phyloP scores from a whole-genome alignment of 2,888 invertebrate species.

The Mesoligia furuncula region DNA sequence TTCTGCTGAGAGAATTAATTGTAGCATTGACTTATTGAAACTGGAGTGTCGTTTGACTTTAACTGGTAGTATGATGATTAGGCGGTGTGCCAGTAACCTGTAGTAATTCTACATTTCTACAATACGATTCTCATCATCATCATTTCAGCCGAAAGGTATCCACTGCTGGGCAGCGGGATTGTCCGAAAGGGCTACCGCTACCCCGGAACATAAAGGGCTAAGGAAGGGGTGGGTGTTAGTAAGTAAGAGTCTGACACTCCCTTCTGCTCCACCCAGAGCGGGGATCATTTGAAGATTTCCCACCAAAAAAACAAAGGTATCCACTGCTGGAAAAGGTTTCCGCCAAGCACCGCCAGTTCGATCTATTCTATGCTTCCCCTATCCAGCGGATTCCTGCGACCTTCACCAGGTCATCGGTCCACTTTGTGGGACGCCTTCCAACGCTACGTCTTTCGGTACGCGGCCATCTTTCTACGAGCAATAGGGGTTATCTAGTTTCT shows the following conservation, averaged over 20 bases:
- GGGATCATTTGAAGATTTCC: too few relatives aligned
- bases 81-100: background rate
- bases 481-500: background rate
- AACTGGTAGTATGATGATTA: constrained; percentile 2
- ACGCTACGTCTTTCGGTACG: background rate
- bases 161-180: background rate
- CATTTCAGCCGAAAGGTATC: background rate
- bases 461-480: background rate
- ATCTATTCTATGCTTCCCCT: background rate
- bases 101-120: background rate
- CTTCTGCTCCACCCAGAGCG: too few relatives aligned
- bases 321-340: background rate
- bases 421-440: background rate
- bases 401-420: background rate
- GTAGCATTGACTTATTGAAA: constrained; percentile 23
- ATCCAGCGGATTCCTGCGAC: background rate
- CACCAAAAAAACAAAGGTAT: too few relatives aligned
- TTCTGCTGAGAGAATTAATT: constrained; percentile 21
- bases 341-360: background rate
- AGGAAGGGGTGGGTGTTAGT: too few relatives aligned
- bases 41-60: constrained; percentile 17
- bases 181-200: too few relatives aligned
- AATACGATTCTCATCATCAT: background rate
- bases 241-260: too few relatives aligned
- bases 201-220: too few relatives aligned